phyloP scores from a whole-genome alignment of 2,797 vertebrate genomes.

The Anolis apletophallus region DNA sequence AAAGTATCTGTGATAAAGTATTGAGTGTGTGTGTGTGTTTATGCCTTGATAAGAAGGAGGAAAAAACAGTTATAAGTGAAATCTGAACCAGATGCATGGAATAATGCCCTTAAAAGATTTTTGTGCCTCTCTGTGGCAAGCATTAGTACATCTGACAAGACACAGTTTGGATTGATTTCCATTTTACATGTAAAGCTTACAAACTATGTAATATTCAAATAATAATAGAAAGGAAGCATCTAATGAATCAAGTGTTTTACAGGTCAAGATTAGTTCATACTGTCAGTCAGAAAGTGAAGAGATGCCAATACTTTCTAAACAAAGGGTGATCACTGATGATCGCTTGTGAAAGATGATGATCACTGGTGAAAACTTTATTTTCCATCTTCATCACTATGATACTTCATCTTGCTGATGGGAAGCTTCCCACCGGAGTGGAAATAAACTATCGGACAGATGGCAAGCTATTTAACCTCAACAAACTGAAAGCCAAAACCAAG shows the following conservation, averaged over 20 bases:
- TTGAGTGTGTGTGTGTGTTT: not conserved
- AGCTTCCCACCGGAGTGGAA: too few relatives aligned
- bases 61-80: not conserved
- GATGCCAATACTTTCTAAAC: not conserved
- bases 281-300: not conserved
- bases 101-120: slow-evolving; percentile 24
- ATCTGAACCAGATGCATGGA: not conserved
- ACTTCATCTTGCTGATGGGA: too few relatives aligned
- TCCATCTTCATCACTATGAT: too few relatives aligned
- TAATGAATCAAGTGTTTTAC: not conserved
- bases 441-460: too few relatives aligned
- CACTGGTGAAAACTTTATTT: too few relatives aligned
- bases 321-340: too few relatives aligned
- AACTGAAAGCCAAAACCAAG: too few relatives aligned
- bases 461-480: too few relatives aligned
- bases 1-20: not conserved
- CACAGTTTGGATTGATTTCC: too few relatives aligned
- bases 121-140: not conserved
- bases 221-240: not conserved
- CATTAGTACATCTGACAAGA: slow-evolving; percentile 4
- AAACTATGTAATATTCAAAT: not conserved
- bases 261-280: not conserved
- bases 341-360: too few relatives aligned
- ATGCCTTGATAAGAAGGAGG: not conserved
- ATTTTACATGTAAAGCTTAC: not conserved